Conservation (phyloP, 2,113 vertebrate genomes). For the Phasianus colchicus region DNA sequence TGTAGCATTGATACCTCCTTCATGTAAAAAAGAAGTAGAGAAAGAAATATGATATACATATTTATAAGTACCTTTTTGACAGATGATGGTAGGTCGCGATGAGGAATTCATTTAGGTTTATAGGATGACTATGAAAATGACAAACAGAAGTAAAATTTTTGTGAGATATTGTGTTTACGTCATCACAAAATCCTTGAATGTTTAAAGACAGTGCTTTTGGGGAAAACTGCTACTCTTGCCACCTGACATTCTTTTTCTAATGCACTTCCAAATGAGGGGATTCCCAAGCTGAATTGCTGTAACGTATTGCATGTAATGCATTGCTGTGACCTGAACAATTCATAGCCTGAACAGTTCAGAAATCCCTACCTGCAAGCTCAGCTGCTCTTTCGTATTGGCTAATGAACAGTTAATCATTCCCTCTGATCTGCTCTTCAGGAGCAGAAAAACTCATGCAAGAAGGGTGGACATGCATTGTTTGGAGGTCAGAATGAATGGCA, state of each 20-base stretch:
- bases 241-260: neutral
- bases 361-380: neutral
- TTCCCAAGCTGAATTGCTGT: neutral
- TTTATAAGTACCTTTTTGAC: conserved; percentile 82
- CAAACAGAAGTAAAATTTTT: conserved; percentile 32
- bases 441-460: neutral
- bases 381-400: neutral
- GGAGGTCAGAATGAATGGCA: neutral
- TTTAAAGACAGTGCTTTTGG: conserved; percentile 20
- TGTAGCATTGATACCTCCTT: conserved; percentile 78
- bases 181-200: conserved; percentile 27
- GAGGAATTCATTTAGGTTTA: conserved; percentile 69
- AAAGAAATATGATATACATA: conserved; percentile 75
- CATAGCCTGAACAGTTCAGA: neutral
- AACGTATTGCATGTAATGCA: no score
- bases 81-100: conserved; percentile 69
- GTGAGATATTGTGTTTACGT: conserved; percentile 54
- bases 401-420: neutral
- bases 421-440: neutral
- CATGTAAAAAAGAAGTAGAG: conserved; percentile 23
- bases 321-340: neutral
- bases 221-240: neutral
- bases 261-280: neutral
- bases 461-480: neutral
- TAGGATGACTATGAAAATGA: conserved; percentile 33